Conservation (phyloP, 2,888 invertebrate genomes). For the Incurvaria masculella region DNA sequence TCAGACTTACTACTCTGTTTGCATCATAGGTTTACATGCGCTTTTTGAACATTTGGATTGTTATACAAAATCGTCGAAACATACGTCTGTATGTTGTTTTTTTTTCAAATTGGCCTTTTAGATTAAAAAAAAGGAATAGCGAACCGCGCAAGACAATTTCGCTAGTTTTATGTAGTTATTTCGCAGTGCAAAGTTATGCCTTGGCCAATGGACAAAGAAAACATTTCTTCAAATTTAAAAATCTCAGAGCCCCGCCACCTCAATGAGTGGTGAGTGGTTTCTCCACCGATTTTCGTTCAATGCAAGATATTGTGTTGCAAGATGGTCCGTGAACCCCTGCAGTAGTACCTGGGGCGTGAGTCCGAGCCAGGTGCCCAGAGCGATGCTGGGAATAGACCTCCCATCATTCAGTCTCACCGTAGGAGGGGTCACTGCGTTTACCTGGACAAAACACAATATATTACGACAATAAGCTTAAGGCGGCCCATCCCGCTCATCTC, state of each 20-base stretch:
- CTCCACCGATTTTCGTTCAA: neutral
- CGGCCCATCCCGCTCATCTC: too few species aligned
- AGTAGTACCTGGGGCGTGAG: constrained; percentile 31
- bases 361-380: constrained; percentile 61
- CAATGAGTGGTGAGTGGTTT: neutral
- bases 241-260: too few species aligned
- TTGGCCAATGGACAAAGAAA: too few species aligned
- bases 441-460: too few species aligned
- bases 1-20: too few species aligned
- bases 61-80: too few species aligned
- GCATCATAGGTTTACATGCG: too few species aligned
- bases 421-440: too few species aligned
- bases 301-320: neutral
- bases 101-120: neutral
- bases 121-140: neutral
- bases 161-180: neutral
- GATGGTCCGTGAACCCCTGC: constrained; percentile 13
- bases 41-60: too few species aligned
- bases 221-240: neutral
- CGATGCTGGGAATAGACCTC: constrained; percentile 55
- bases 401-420: constrained; percentile 56
- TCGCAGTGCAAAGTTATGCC: too few species aligned
- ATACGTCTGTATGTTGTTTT: too few species aligned
- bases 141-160: neutral
- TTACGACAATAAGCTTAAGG: too few species aligned